phyloP scores from a whole-genome alignment of 2,797 vertebrate genomes.

The Scarus forsteni region DNA sequence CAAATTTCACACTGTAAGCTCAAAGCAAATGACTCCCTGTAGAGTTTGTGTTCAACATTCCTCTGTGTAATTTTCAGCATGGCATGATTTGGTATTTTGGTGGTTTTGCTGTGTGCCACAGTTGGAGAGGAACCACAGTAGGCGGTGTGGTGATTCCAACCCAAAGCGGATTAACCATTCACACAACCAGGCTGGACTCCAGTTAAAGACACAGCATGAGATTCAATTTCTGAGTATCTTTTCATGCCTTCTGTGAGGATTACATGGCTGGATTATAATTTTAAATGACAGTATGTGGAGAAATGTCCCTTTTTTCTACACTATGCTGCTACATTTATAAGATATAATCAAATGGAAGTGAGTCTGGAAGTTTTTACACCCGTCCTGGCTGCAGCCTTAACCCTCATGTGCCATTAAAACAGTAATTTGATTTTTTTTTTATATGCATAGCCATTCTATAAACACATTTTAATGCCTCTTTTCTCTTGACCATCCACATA shows the following conservation, averaged over 20 bases:
- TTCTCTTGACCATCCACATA: no score
- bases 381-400: no score
- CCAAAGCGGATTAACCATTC: slow-evolving; percentile 6
- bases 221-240: not conserved
- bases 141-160: not conserved
- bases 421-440: no score
- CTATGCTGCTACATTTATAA: not conserved
- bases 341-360: no score
- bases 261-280: not conserved
- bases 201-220: slow-evolving; percentile 5
- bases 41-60: no score
- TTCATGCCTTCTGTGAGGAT: not conserved
- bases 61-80: slow-evolving; percentile 4
- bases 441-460: no score
- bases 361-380: no score
- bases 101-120: not conserved
- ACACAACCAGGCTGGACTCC: not conserved
- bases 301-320: not conserved
- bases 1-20: no score
- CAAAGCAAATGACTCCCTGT: not conserved
- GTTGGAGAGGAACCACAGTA: not conserved
- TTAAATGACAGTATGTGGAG: not conserved
- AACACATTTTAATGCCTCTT: no score
- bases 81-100: not conserved
- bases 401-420: no score